phyloP scores from a whole-genome alignment of 2,888 invertebrate genomes.

The Patella depressa region DNA sequence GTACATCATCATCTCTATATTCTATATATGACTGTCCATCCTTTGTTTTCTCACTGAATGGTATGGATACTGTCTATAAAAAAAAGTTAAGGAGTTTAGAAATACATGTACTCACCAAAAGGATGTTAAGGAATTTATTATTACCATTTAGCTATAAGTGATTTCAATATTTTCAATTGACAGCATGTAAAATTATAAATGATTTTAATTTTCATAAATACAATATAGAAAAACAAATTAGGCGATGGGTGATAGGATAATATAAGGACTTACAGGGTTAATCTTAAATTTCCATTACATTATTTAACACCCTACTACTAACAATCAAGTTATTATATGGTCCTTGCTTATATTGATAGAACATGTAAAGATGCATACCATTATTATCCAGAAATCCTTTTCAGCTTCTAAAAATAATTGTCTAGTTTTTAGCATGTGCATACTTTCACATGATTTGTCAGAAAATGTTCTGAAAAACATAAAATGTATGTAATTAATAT shows the following conservation, averaged over 20 bases:
- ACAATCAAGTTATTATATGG: no score
- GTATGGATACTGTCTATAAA: constrained; percentile 78
- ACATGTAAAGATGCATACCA: constrained; percentile 75
- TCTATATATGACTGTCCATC: constrained; percentile 81
- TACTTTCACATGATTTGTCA: constrained; percentile 83
- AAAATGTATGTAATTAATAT: not conserved
- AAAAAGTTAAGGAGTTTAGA: not conserved
- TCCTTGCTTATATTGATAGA: no score
- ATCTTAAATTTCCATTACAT: no score
- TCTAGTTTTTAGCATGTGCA: constrained; percentile 90
- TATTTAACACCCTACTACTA: no score
- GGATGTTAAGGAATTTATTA: not conserved
- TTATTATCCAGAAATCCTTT: constrained; percentile 88
- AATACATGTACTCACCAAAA: not conserved
- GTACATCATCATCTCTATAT: constrained; percentile 86
- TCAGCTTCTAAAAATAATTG: constrained; percentile 92
- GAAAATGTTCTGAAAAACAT: constrained; percentile 82
- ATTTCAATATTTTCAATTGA: no score
- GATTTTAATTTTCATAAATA: no score
- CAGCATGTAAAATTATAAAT: no score
- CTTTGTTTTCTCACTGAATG: constrained; percentile 77
- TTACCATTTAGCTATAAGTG: no score
- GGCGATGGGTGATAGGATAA: no score
- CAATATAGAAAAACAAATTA: no score
- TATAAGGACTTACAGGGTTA: no score